Conservation (phyloP, 2,113 vertebrate genomes). For the Symphodus melops region DNA sequence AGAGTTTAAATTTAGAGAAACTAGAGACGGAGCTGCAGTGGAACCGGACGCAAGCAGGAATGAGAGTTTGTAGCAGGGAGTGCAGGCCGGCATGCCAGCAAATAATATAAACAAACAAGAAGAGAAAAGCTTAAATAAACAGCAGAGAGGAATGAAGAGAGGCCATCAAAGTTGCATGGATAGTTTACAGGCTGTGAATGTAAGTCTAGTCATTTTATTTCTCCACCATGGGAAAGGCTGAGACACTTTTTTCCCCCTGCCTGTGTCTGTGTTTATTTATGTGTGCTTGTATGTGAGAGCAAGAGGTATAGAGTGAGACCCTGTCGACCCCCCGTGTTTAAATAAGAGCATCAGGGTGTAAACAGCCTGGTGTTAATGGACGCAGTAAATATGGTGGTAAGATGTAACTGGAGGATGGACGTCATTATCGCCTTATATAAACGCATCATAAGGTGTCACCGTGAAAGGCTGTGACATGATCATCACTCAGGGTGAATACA, state of each 20-base stretch:
- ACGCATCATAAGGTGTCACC: not conserved
- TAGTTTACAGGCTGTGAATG: not conserved
- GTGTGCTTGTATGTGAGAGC: not conserved
- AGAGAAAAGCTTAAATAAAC: not conserved
- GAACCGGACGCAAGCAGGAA: not conserved
- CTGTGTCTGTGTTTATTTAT: not conserved
- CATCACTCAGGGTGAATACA: not conserved
- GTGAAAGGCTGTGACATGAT: not conserved
- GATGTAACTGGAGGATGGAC: slow-evolving; percentile 10
- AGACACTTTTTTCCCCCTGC: not conserved
- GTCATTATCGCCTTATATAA: slow-evolving; percentile 3
- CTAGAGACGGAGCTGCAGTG: not conserved
- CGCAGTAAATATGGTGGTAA: not conserved
- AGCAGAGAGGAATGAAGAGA: not conserved
- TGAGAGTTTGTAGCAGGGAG: not conserved
- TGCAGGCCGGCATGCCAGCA: not conserved
- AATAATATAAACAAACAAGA: slow-evolving; percentile 12
- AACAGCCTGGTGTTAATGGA: slow-evolving; percentile 19
- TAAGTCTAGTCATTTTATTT: not conserved
- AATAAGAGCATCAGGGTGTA: not conserved
- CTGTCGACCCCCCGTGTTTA: slow-evolving; percentile 7
- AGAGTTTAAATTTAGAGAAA: slow-evolving; percentile 22
- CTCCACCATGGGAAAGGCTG: not conserved
- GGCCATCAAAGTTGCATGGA: not conserved
- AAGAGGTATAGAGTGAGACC: not conserved